Evolutionary conservation across 1,140 invertebrate species (phyloP), one percentile per base, ranked within the genome.

Genomic region (Procambarus virginalis): DNA sequence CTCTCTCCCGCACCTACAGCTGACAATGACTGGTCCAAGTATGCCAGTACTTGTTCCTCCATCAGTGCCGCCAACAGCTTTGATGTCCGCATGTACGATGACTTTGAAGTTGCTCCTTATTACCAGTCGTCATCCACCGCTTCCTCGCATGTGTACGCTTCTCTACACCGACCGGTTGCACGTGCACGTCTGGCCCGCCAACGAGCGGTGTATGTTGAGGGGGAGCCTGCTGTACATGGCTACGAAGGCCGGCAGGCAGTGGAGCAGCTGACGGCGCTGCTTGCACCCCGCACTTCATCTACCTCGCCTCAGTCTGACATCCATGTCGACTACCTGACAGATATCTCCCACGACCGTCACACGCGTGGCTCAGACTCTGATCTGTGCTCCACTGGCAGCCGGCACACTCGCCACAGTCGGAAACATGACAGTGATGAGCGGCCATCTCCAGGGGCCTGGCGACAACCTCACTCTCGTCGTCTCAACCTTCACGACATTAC

Each of bases 91-190:
- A 92, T 92, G 88, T 92, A 92, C 48, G 91, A 92, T 60, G 91
- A 92, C 86, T 90, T 87, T 55, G 91, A 92, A 58, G 91, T 92
- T 48, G 84, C 91, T 20, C 90, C 91, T 22, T 92, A 92, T 73
- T 92, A 92, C 78, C 84, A 92, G n/a, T 73, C 91, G 3, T 73
- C 88, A n/a, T 82, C 91, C 20, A 51, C 87, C 20, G 91, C 77
- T n/a, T 75, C 88, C 12, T 82, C 88, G 46, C 84, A 92, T 51
- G 68, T 92, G 22, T 92, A 92, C 84, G 87, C 88, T 48, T 90
- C 91, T 17, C 49, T 92, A 48, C 82, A 90, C 49, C 73, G 84
- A 34, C 83, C 84, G 17, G 46, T 12, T 20, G 48, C 83, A 12
- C 89, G 83, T n/a, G 60, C 75, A 14, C 83, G 84, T 1, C 48